Percentiles rank a stretch among this genome's conserved stretches.
Evolutionary conservation across 2,888 invertebrate species (phyloP).

Genomic region (Chrysolina haemoptera): DNA sequence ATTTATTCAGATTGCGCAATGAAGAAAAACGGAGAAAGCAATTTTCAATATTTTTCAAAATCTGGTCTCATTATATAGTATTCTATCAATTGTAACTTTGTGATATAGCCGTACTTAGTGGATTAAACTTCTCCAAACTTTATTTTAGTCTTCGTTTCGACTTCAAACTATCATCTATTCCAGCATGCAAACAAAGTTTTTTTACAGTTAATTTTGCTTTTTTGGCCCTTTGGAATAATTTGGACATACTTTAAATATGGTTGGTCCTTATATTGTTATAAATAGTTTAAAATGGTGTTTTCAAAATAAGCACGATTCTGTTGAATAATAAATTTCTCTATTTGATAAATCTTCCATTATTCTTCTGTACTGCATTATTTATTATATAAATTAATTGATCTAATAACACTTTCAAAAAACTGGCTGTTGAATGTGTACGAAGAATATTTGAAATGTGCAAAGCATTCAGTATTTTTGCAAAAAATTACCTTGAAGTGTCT

Average conservation of each 20-base stretch:
- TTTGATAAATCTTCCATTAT: too few relatives aligned
- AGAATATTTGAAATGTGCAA: not conserved
- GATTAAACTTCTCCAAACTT: not conserved
- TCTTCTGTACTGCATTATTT: too few relatives aligned
- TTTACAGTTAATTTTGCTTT: too few relatives aligned
- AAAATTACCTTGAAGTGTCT: not conserved
- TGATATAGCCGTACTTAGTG: constrained; percentile 14
- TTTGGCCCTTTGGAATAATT: too few relatives aligned
- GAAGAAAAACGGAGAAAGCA: not conserved
- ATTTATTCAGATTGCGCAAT: too few relatives aligned
- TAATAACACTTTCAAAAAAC: too few relatives aligned
- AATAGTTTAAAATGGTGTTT: not conserved
- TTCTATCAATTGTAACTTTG: not conserved
- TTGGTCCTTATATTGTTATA: not conserved
- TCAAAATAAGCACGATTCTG: too few relatives aligned
- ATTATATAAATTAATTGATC: too few relatives aligned
- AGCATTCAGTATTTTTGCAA: not conserved
- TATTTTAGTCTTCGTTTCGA: not conserved
- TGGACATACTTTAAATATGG: not conserved
- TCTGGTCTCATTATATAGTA: not conserved
- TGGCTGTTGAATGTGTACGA: too few relatives aligned
- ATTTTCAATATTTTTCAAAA: not conserved
- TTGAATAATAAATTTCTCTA: too few relatives aligned
- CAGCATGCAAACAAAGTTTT: too few relatives aligned
- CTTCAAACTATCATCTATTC: not conserved